Base-by-base conservation (phyloP, 1,140 invertebrate genomes). In the Cheumatopsyche charites region DNA sequence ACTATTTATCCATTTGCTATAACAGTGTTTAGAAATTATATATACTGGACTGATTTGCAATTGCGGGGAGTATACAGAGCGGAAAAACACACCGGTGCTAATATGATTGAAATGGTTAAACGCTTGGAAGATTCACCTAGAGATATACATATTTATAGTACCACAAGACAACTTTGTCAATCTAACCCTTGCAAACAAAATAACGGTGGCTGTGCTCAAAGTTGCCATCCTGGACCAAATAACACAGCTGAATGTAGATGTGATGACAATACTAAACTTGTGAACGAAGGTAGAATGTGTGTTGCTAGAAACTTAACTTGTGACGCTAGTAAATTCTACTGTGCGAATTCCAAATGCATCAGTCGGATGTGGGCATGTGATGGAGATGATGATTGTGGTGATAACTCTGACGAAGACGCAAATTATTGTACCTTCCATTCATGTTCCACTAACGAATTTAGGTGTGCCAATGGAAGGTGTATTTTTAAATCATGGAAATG, bases 11-110 rank as follows among this genome's bases (percentile, higher is more conserved):
- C 96, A 6, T 98, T 97, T 80, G 95, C 95, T 0, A 94, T 99
- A 12, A 96, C 95, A 0, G 92, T 98, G 0, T 94, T 91, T 81
- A 87, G 91, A 21, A 90, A 95, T 78, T 96, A 95, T 79, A 97
- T 99, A 61, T 99, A 98, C 81, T 98, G 97, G 95, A 98, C 97
- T 0, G 98, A 99, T 82, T 86, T 98, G 41, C 96, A 97, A 79
- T 80, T 98, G 0, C 85, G 95, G 23, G 97, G 97, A 0, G 95
- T 99, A 0, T 99, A 97, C 78, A 84, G 97, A 66, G 97, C 97
- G 0, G 95, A 98, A 78, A 99, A 99, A 82, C 94, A 98, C 76
- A 98, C 97, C 0, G 97, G 98, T 5, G 93, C 92, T 1, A 93
- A 96, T 76, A 95, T 97, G 89, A 87, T 96, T 6, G 94, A 97